Evolutionary conservation across 2,113 vertebrate genomes (phyloP).

Genomic region (Ictalurus punctatus): DNA sequence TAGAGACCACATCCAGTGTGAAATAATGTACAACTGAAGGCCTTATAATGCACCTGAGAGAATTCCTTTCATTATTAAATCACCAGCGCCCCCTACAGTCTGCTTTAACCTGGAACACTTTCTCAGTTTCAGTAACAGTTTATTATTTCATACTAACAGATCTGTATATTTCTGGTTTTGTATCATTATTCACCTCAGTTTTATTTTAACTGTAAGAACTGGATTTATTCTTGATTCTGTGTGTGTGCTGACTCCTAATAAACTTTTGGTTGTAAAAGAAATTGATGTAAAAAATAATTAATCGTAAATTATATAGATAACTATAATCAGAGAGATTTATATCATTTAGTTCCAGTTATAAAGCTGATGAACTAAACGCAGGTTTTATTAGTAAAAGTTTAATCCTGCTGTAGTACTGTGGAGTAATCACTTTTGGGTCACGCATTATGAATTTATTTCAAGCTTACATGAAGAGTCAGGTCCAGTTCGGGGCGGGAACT

Average conservation of each 20-base stretch:
- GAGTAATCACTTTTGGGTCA: background rate
- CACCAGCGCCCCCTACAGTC: slow-evolving; percentile 12
- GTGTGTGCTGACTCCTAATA: background rate
- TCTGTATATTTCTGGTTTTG: background rate
- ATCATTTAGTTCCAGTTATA: background rate
- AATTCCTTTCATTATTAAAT: background rate
- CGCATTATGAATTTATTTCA: background rate
- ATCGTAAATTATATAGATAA: background rate
- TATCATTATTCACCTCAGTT: background rate
- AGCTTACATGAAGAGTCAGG: background rate
- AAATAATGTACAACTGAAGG: background rate
- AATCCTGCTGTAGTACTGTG: background rate
- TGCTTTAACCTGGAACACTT: background rate
- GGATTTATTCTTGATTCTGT: background rate
- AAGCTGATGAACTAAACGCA: background rate
- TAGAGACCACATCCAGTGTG: background rate
- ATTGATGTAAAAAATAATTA: background rate
- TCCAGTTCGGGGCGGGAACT: background rate
- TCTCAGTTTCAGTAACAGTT: background rate
- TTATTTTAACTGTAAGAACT: background rate
- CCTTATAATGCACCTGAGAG: background rate
- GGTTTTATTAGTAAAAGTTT: background rate
- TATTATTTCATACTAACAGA: background rate
- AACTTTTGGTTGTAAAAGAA: background rate
- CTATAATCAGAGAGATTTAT: background rate